phyloP scores from a whole-genome alignment of 2,888 invertebrate genomes.

The Tetramorium bicarinatum region DNA sequence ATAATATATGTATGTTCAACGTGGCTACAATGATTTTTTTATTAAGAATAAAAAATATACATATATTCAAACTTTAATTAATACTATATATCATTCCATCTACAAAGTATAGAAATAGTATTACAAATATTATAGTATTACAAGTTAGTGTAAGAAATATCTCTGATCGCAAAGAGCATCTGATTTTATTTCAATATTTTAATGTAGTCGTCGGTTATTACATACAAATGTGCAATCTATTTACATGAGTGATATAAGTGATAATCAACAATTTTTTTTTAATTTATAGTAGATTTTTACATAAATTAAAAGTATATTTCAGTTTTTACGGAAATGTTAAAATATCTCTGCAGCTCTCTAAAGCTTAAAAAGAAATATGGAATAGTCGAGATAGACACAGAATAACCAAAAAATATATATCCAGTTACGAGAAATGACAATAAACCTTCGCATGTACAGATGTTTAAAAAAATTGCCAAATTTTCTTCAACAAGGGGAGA shows the following conservation, averaged over 20 bases:
- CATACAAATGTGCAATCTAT: neutral
- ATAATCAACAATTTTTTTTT: neutral
- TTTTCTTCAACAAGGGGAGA: neutral
- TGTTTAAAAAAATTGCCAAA: neutral
- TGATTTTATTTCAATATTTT: neutral
- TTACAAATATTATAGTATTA: no score
- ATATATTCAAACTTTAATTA: no score
- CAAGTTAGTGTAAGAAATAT: no score
- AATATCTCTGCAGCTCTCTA: conserved; percentile 11
- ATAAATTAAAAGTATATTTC: neutral
- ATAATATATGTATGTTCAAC: no score
- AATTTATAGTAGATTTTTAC: neutral
- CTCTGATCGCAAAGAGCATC: neutral
- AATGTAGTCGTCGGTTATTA: neutral
- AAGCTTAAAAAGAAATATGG: neutral
- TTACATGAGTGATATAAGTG: neutral
- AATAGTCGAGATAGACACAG: neutral
- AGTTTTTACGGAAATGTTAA: neutral
- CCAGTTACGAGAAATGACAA: neutral
- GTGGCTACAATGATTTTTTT: no score
- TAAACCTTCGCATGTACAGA: neutral
- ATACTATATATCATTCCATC: no score
- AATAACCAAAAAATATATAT: neutral
- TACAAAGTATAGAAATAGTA: no score
- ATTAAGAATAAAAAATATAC: no score